Evolutionary conservation across 2,888 invertebrate species (phyloP), one percentile per base, ranked within the genome.

Genomic region (Drymonia ruficornis): DNA sequence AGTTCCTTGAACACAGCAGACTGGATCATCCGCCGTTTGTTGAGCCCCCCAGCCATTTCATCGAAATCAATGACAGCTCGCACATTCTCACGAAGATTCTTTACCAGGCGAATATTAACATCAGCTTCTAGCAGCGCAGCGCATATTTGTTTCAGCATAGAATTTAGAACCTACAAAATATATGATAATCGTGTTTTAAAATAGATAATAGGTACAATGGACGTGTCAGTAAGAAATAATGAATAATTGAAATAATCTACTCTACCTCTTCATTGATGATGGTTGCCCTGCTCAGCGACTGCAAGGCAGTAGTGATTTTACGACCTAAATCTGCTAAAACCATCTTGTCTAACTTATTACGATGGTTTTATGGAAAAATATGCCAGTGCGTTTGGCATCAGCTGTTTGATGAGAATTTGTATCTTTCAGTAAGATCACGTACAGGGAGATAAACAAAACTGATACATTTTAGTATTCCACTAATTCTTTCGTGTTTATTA

Each of bases 261-360:
- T 70, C 89, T 93, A 97, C 98, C 95, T 99, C 99, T 93, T 99
- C 98, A 94, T 99, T 99, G 77, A 99, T 99, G 66, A 99, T 97
- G 48, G 99, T 99, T 60, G 99, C 99, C 94, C 98, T 98, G 93
- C 99, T 99, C 70, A 99, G 94, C 52, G 99, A 99, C 87, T 99
- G 97, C 89, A 99, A 94, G 64, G 99, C 99, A 89, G 98, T 97
- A 81, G 99, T 99, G 86, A 99, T 99, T 94, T 99, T 99, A 84
- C 99, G 96, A 84, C 99, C 99, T 88, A 99, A 96, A 95, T 99
- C 99, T 80, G 99, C 99, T 95, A 99, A 97, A 88, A 99, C 99
- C 99, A 99, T 99, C 86, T 94, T 96, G 84, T 65, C 71, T 63
- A 63, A 59, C 63, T 72, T 66, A 36, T 18, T 49, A 47, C 40